Evolutionary conservation across 2,888 invertebrate species (phyloP).

Genomic region (Strigamia crassipes): DNA sequence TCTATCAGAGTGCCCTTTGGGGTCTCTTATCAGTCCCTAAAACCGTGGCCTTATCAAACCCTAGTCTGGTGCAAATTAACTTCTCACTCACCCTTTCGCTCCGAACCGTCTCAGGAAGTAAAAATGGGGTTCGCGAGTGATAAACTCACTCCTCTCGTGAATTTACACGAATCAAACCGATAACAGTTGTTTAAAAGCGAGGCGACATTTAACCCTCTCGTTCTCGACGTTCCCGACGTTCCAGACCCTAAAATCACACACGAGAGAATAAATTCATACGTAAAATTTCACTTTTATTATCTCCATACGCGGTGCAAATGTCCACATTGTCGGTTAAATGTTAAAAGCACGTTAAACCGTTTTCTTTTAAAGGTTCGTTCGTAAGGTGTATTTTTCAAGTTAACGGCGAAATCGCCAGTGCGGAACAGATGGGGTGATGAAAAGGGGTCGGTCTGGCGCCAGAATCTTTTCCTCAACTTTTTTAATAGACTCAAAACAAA

Average conservation of each 20-base stretch:
- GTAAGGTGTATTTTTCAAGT: slow-evolving; percentile 6
- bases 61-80: slow-evolving; percentile 12
- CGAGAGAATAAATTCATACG: no score
- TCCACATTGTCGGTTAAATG: not conserved
- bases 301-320: no score
- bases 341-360: not conserved
- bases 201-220: no score
- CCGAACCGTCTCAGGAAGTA: not conserved
- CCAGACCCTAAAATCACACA: no score
- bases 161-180: not conserved
- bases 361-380: not conserved
- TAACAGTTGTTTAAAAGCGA: not conserved
- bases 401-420: not conserved
- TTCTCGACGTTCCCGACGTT: no score
- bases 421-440: slow-evolving; percentile 21
- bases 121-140: not conserved
- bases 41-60: slow-evolving; percentile 2
- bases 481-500: slow-evolving; percentile 34
- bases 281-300: no score
- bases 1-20: slow-evolving; percentile 12
- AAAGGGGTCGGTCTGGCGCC: not conserved
- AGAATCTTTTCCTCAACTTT: not conserved
- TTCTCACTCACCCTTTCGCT: slow-evolving; percentile 13
- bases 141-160: slow-evolving; percentile 5
- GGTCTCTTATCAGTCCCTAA: not conserved